Evolutionary conservation across 2,797 vertebrate species (phyloP).

Genomic region (Otolemur crassicaudatus): DNA sequence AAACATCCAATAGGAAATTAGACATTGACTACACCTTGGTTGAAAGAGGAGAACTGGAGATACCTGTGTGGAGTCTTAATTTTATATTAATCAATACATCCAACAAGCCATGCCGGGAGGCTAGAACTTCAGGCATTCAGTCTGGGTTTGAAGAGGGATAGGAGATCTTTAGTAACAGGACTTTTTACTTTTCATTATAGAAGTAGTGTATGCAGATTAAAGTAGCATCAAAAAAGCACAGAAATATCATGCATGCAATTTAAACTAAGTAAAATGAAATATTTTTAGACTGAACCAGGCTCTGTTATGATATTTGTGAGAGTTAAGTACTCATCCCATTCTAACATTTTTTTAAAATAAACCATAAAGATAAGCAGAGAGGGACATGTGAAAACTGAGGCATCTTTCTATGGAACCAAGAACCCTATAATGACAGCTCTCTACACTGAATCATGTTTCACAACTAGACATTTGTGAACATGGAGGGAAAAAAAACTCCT

Average conservation of each 20-base stretch:
- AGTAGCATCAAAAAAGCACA: not conserved
- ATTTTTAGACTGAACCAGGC: not conserved
- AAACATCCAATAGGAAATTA: not conserved
- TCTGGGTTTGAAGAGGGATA: not conserved
- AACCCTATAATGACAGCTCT: not conserved
- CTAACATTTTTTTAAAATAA: not conserved
- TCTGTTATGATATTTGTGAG: constrained; percentile 34
- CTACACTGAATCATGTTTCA: constrained; percentile 29
- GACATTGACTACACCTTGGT: not conserved
- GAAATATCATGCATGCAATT: constrained; percentile 2
- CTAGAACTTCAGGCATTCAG: not conserved
- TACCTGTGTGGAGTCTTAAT: not conserved
- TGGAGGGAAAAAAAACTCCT: not conserved
- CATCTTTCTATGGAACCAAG: not conserved
- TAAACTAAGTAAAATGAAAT: constrained; percentile 49
- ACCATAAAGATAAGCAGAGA: not conserved
- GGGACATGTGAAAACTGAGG: constrained; percentile 24
- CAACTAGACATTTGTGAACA: constrained; percentile 44
- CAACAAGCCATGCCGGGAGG: not conserved
- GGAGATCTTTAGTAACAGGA: not conserved
- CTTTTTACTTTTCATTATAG: constrained; percentile 36
- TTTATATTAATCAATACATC: not conserved
- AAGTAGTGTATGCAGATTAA: constrained; percentile 39
- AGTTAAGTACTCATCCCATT: not conserved
- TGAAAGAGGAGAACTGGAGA: not conserved